These are phyloP conservation scores for Adoxophyes honmai DNA, from an alignment of 1,140 invertebrate genomes.

Conservation along the genomic window DNA sequence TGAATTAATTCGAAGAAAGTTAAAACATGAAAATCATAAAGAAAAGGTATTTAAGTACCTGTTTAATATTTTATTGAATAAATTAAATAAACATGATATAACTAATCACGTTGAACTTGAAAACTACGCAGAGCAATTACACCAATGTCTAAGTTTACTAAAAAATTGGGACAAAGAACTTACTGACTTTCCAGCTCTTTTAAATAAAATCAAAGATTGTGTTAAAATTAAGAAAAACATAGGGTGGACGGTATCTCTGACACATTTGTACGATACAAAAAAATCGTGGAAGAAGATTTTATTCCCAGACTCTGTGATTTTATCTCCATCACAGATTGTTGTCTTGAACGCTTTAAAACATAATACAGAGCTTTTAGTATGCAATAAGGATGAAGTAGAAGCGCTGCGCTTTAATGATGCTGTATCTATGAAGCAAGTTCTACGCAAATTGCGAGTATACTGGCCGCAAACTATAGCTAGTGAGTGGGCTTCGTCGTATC, in stretches of 20 bases:
- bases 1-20: slow-evolving; percentile 30
- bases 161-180: slow-evolving; percentile 48
- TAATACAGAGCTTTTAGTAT: slow-evolving; percentile 31
- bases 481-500: slow-evolving; percentile 24
- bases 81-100: slow-evolving; percentile 25
- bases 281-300: slow-evolving; percentile 45
- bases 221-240: slow-evolving; percentile 35
- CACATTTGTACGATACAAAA: slow-evolving; percentile 35
- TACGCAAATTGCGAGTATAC: slow-evolving; percentile 42
- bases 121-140: slow-evolving; percentile 20
- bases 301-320: slow-evolving; percentile 40
- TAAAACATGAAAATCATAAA: slow-evolving; percentile 36
- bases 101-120: slow-evolving; percentile 28
- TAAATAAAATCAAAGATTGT: slow-evolving; percentile 38
- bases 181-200: slow-evolving; percentile 27
- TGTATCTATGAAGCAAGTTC: slow-evolving; percentile 17
- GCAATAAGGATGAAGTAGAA: slow-evolving; percentile 21
- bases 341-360: slow-evolving; percentile 49
- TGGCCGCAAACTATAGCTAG: slow-evolving; percentile 33
- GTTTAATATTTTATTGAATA: slow-evolving; percentile 25
- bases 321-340: slow-evolving; percentile 30
- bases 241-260: slow-evolving; percentile 28
- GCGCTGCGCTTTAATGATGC: slow-evolving; percentile 25
- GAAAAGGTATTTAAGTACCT: slow-evolving; percentile 43
- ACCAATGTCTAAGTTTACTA: slow-evolving; percentile 33